Conservation (phyloP, 2,797 vertebrate genomes). For the Neosalanx taihuensis region DNA sequence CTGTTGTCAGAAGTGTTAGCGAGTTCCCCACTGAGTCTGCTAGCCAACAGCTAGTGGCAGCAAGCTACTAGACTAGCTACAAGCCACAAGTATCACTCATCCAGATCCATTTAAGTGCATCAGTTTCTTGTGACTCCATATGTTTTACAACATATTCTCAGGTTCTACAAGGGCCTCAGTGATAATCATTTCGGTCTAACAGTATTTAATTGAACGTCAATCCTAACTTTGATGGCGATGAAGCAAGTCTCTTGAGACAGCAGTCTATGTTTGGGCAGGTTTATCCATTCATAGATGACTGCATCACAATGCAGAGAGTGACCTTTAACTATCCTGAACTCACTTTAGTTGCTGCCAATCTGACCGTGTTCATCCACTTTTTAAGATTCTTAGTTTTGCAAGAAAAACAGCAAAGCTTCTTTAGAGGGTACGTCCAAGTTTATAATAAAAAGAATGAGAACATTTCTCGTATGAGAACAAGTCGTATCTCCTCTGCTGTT, state of each 20-base stretch:
- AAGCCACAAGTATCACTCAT: no score
- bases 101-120: no score
- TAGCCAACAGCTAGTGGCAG: no score
- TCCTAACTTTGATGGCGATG: constrained; percentile 17
- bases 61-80: no score
- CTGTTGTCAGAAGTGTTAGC: no score
- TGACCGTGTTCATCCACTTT: not conserved
- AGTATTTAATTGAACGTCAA: constrained; percentile 23
- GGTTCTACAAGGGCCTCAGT: no score
- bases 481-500: constrained; percentile 6
- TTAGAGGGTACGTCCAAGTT: not conserved
- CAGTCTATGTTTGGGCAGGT: not conserved
- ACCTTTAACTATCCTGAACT: not conserved
- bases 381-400: not conserved
- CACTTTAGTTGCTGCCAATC: not conserved
- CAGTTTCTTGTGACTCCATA: no score
- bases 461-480: constrained; percentile 20
- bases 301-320: not conserved
- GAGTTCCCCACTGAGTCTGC: no score
- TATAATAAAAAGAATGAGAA: constrained; percentile 8
- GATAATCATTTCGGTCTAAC: no score
- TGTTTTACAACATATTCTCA: no score
- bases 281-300: constrained; percentile 10
- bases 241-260: constrained; percentile 14
- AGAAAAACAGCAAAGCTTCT: constrained; percentile 10